A percentile compares a stretch with the other conserved stretches of the same genome.
phyloP scores from a whole-genome alignment of 2,113 vertebrate species.

The Saimiri boliviensis region DNA sequence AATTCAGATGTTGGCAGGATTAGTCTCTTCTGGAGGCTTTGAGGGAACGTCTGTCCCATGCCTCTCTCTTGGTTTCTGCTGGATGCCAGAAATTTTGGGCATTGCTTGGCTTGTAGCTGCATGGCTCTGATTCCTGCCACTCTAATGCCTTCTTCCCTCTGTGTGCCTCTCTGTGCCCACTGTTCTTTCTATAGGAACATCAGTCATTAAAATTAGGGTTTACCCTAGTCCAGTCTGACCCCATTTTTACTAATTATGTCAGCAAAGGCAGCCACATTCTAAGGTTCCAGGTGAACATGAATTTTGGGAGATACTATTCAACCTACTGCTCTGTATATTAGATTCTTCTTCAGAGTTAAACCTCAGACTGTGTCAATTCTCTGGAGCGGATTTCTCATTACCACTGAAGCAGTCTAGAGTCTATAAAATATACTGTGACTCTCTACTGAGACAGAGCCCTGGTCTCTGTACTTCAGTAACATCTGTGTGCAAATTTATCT shows the following conservation, averaged over 20 bases:
- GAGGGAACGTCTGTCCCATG: background rate
- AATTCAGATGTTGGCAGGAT: background rate
- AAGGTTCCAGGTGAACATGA: background rate
- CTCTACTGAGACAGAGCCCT: background rate
- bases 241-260: background rate
- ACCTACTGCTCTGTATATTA: background rate
- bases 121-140: background rate
- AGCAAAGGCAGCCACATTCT: background rate
- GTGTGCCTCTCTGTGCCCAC: background rate
- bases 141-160: background rate
- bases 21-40: background rate
- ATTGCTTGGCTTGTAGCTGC: too few species aligned
- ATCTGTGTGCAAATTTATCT: background rate
- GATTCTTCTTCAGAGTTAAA: slow-evolving; percentile 17
- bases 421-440: background rate
- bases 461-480: background rate
- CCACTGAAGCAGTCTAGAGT: background rate
- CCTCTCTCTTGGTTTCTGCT: background rate
- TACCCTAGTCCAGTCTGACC: background rate
- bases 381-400: background rate
- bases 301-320: background rate
- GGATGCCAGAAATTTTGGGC: background rate
- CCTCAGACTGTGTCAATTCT: background rate
- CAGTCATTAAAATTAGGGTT: background rate
- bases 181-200: background rate